Evolutionary conservation across 37 sponge, comb jelly and placozoan species (phyloP).

Genomic region (Chondrilla cf. caribensis): DNA sequence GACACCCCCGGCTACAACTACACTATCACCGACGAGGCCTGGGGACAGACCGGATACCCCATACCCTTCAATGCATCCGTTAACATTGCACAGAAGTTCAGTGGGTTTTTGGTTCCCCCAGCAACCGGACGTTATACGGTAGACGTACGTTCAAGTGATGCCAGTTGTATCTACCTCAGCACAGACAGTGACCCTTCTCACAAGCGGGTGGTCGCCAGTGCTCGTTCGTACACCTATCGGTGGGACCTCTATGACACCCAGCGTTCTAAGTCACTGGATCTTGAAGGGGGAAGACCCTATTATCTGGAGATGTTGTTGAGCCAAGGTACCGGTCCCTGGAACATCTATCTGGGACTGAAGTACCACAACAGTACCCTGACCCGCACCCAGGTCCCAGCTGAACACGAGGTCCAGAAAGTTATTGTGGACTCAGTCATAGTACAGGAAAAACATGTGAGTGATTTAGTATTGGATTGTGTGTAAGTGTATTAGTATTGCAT

Average conservation of each 20-base stretch:
- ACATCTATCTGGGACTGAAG: slow-evolving; percentile 51
- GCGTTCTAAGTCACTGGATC: slow-evolving; percentile 33
- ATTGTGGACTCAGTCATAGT: slow-evolving; percentile 32
- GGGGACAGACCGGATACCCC: neutral
- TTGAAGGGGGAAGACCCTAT: slow-evolving; percentile 55
- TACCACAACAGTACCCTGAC: slow-evolving; percentile 39
- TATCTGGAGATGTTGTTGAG: slow-evolving; percentile 42
- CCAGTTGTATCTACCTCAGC: slow-evolving; percentile 53
- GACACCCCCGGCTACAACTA: neutral
- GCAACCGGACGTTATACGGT: slow-evolving; percentile 58
- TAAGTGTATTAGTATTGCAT: no score
- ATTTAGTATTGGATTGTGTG: no score
- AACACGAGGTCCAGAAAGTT: slow-evolving; percentile 57
- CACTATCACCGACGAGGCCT: slow-evolving; percentile 10
- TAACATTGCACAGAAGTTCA: slow-evolving; percentile 37
- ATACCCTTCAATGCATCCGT: slow-evolving; percentile 22
- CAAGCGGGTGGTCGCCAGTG: slow-evolving; percentile 31
- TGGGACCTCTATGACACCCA: slow-evolving; percentile 50
- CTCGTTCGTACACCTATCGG: neutral
- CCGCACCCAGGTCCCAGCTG: slow-evolving; percentile 19
- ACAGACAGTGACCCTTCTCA: slow-evolving; percentile 29
- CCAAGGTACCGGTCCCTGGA: slow-evolving; percentile 32
- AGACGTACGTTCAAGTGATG: slow-evolving; percentile 56
- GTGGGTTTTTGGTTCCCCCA: slow-evolving; percentile 84
- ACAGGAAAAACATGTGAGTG: slow-evolving; percentile 63